Base-by-base conservation (phyloP, 2,797 vertebrate species). In the Rhyacichthys aspro region DNA sequence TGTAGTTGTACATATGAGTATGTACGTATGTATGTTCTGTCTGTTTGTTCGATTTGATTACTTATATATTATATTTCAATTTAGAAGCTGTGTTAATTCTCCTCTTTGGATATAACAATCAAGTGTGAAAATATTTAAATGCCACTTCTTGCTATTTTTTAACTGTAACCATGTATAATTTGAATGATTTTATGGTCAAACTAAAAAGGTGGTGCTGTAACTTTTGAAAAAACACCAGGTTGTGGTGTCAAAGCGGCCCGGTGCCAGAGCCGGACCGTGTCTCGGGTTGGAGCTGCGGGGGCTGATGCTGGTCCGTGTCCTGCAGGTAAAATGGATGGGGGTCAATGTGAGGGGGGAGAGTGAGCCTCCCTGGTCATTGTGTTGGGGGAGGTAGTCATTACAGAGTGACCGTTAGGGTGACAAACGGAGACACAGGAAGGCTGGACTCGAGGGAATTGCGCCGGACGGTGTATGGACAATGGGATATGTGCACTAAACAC, bases 371-470 rank as follows among this genome's bases (percentile, higher is more conserved):
- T 72, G 74, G 79, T 80, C 83, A 81, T 82, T 80, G 76, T 79
- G 70, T 72, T 12, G 66, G 81, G 85, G 72, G 78, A 82, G 82
- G 78, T 65, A 74, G 80, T 76, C 78, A 81, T 86, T 88, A 86
- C 78, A 69, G 52, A 82, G 83, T 88, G 86, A 88, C 84, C 85
- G 75, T 86, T 88, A 82, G 41, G 59, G 76, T 78, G 77, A 84
- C 82, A 80, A 72, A 81, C 79, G 70, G 80, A 78, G 74, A 85
- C 79, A 84, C 74, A 76, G 42, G 36, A 76, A 78, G 67, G 73
- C 57, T 71, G 74, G 63, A 77, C 82, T 74, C 76, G 0, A 56
- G 83, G 81, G 82, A 84, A 84, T 83, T 78, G 46, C 45, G 37
- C 36, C 12, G 50, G 50, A 76, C 23, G 77, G 60, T 72, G 73